Evolutionary conservation across 2,113 vertebrate species (phyloP).

Genomic region (Menidia beryllina): DNA sequence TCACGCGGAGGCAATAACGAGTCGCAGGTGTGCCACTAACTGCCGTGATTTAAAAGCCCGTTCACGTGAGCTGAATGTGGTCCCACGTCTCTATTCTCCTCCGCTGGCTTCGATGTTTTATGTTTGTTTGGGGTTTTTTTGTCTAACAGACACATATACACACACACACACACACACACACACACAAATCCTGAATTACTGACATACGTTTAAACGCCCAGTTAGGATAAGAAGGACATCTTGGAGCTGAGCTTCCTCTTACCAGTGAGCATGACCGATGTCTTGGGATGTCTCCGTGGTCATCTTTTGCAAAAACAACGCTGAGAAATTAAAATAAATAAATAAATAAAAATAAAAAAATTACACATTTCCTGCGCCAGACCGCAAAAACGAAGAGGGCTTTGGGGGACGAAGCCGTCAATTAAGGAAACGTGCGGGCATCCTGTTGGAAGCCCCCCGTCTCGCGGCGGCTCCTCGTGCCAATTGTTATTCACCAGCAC

Average conservation of each 20-base stretch:
- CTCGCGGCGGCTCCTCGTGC: conserved; percentile 46
- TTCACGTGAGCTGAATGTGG: neutral
- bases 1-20: conserved; percentile 26
- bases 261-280: conserved; percentile 75
- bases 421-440: conserved; percentile 4
- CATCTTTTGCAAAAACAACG: conserved; percentile 43
- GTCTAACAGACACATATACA: too few relatives aligned
- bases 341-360: conserved; percentile 29
- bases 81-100: too few relatives aligned
- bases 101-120: too few relatives aligned
- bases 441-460: neutral
- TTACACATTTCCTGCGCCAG: conserved; percentile 36
- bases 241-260: conserved; percentile 55
- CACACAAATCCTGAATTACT: too few relatives aligned
- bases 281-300: conserved; percentile 65
- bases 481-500: conserved; percentile 67
- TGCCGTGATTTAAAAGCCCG: conserved; percentile 15
- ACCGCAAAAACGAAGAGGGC: neutral
- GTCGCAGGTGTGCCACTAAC: conserved; percentile 55
- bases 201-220: conserved; percentile 31
- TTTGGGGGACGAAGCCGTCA: neutral
- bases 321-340: conserved; percentile 2
- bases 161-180: too few relatives aligned
- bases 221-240: conserved; percentile 52
- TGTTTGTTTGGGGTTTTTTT: too few relatives aligned